Conservation (phyloP, 2,888 invertebrate species). For the Mimachlamys varia region DNA sequence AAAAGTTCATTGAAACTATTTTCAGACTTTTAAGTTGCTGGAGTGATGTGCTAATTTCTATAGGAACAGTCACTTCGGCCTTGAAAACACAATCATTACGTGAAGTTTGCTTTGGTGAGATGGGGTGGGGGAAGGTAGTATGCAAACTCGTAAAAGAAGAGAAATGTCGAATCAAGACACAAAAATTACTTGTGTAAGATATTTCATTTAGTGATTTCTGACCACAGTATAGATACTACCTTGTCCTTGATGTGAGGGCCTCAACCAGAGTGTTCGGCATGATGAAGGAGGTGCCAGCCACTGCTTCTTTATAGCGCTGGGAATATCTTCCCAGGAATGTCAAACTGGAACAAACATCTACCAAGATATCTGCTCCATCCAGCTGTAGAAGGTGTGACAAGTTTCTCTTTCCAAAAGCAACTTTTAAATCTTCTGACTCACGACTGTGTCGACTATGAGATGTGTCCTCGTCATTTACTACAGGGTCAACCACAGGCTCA, state of each 20-base stretch:
- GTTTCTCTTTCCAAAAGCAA: constrained; percentile 90
- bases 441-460: constrained; percentile 74
- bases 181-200: too few relatives aligned
- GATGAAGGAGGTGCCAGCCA: constrained; percentile 85
- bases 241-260: constrained; percentile 88
- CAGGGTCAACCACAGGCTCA: constrained; percentile 58
- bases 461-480: constrained; percentile 73
- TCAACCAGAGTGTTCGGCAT: constrained; percentile 88
- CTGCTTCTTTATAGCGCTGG: constrained; percentile 85
- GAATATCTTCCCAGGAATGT: constrained; percentile 87
- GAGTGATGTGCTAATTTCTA: too few relatives aligned
- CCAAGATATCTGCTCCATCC: constrained; percentile 90
- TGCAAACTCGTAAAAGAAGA: too few relatives aligned
- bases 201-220: neutral
- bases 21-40: too few relatives aligned
- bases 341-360: constrained; percentile 91
- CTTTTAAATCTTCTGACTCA: constrained; percentile 73
- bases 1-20: too few relatives aligned
- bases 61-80: too few relatives aligned
- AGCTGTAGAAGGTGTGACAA: constrained; percentile 90
- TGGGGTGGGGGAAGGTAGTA: too few relatives aligned
- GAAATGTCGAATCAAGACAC: too few relatives aligned
- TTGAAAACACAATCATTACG: too few relatives aligned
- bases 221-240: constrained; percentile 77
- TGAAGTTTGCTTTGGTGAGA: too few relatives aligned